Evolutionary conservation across 2,888 invertebrate genomes (phyloP).

Genomic region (Augochlorella aurata): DNA sequence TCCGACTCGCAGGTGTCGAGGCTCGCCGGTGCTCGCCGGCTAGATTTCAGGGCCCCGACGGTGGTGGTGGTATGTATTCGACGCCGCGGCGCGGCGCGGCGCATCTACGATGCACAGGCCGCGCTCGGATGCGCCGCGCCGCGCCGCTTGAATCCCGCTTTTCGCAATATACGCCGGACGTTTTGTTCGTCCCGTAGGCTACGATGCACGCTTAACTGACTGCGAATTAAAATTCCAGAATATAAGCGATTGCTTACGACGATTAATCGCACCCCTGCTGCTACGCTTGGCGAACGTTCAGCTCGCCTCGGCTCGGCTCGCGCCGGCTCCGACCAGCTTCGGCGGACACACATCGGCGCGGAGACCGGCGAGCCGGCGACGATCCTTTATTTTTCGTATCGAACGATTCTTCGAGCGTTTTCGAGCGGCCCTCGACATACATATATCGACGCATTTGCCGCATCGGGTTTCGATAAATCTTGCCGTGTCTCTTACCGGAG

Average conservation of each 20-base stretch:
- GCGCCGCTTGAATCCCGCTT: conserved; percentile 60
- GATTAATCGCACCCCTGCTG: conserved; percentile 75
- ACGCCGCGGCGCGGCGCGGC: conserved; percentile 21
- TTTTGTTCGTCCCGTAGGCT: conserved; percentile 66
- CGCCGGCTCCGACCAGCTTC: not conserved
- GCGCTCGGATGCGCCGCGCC: conserved; percentile 14
- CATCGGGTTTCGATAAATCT: conserved; percentile 70
- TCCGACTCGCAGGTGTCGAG: conserved; percentile 53
- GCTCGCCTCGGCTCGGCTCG: conserved; percentile 9
- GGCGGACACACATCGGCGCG: not conserved
- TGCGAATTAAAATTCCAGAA: conserved; percentile 72
- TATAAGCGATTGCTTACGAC: conserved; percentile 74
- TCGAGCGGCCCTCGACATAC: conserved; percentile 60
- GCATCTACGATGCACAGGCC: not conserved
- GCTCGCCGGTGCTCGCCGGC: not conserved
- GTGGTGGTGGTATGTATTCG: conserved; percentile 22
- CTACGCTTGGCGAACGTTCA: conserved; percentile 49
- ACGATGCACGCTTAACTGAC: conserved; percentile 67
- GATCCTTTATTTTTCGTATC: conserved; percentile 69
- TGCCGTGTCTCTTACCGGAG: conserved; percentile 61
- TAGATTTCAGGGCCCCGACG: conserved; percentile 37
- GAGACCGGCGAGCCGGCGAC: conserved; percentile 39
- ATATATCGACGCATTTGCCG: conserved; percentile 67
- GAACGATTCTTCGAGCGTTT: conserved; percentile 67
- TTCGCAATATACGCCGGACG: conserved; percentile 63